phyloP scores from a whole-genome alignment of 2,888 invertebrate species.

The Melieria crassipennis region DNA sequence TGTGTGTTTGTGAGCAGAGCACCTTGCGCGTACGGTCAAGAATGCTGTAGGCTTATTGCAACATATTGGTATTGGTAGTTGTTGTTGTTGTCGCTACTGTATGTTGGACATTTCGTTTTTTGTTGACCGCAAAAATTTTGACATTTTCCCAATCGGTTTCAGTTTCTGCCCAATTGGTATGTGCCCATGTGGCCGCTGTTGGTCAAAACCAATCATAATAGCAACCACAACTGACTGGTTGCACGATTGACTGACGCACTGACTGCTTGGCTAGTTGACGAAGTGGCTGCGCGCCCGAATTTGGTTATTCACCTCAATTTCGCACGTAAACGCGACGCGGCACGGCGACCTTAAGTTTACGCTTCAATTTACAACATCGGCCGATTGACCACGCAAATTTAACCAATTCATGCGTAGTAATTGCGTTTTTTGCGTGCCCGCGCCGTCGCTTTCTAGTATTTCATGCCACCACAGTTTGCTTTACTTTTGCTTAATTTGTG shows the following conservation, averaged over 20 bases:
- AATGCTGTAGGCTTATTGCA: too few species aligned
- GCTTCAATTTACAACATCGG: conserved; percentile 27
- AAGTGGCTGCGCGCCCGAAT: conserved; percentile 1
- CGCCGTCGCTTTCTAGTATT: too few species aligned
- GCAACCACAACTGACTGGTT: background rate
- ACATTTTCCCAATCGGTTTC: too few species aligned
- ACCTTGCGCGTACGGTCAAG: background rate
- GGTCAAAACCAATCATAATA: background rate
- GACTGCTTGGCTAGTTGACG: too few species aligned
- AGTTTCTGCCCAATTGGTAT: too few species aligned
- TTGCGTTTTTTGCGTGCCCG: background rate
- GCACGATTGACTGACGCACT: background rate
- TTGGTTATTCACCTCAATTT: conserved; percentile 29
- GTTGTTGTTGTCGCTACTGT: too few species aligned
- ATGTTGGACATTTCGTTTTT: too few species aligned
- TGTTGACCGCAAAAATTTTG: too few species aligned
- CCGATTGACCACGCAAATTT: conserved; percentile 29
- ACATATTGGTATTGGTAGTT: too few species aligned
- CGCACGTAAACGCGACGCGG: background rate
- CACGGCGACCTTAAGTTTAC: conserved; percentile 24
- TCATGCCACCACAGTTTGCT: too few species aligned
- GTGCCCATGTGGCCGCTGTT: background rate
- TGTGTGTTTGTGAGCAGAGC: background rate
- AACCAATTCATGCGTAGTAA: conserved; percentile 30
- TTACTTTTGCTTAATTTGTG: too few species aligned